These are phyloP conservation scores for Chrysaora quinquecirrha DNA, from an alignment of 30 jellyfish, hydroid and myxozoan species.

Conservation along the genomic window DNA sequence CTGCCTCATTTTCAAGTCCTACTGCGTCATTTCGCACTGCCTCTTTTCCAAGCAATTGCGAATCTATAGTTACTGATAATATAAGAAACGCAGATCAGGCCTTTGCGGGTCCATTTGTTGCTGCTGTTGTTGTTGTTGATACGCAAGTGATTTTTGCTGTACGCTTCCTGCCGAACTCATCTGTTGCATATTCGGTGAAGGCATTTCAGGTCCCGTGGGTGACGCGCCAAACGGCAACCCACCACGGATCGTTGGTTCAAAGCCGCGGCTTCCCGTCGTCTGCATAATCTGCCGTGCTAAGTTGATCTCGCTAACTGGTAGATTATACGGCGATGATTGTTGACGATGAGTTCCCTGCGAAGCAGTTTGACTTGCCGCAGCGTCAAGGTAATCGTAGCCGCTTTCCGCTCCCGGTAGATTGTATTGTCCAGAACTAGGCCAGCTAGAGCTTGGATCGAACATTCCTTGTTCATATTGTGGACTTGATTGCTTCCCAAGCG, in stretches of 20 bases:
- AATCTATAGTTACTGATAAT: slow-evolving; percentile 21
- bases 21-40: too few relatives aligned
- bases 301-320: slow-evolving; percentile 65
- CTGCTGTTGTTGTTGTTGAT: slow-evolving; percentile 58
- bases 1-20: too few relatives aligned
- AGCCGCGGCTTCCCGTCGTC: slow-evolving; percentile 47
- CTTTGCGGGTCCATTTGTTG: slow-evolving; percentile 47
- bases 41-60: too few relatives aligned
- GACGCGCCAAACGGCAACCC: slow-evolving; percentile 39
- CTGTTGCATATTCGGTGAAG: slow-evolving; percentile 47
- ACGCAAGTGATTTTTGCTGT: slow-evolving; percentile 31
- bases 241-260: slow-evolving; percentile 56
- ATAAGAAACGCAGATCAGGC: slow-evolving; percentile 68
- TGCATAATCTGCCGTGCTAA: slow-evolving; percentile 67
- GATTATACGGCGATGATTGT: slow-evolving; percentile 63
- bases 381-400: slow-evolving; percentile 28
- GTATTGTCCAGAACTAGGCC: slow-evolving; percentile 58
- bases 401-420: slow-evolving; percentile 58
- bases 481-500: slow-evolving; percentile 30
- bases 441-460: slow-evolving; percentile 43
- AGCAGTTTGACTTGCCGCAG: slow-evolving; percentile 19
- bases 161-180: slow-evolving; percentile 11
- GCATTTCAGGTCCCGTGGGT: slow-evolving; percentile 42
- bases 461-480: slow-evolving; percentile 56
- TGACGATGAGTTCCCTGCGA: slow-evolving; percentile 30